A percentile compares a stretch with the other conserved stretches of the same genome.
phyloP scores from a whole-genome alignment of 2,888 invertebrate genomes.

The Poecilobothrus nobilitatus region DNA sequence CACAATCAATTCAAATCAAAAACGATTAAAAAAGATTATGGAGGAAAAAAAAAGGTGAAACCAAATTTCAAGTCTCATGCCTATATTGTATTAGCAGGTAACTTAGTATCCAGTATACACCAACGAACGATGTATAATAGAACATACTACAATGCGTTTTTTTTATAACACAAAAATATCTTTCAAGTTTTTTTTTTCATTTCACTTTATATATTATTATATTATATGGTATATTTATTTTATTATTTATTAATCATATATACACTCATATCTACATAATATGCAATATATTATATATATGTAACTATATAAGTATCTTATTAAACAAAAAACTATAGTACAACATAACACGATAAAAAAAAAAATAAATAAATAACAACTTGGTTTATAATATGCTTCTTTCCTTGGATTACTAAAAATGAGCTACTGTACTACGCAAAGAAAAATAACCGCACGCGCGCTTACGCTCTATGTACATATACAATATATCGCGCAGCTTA shows the following conservation, averaged over 20 bases:
- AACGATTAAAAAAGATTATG: background rate
- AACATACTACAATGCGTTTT: too few species aligned
- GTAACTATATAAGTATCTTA: too few species aligned
- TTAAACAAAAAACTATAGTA: too few species aligned
- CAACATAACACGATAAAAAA: too few species aligned
- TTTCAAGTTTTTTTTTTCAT: background rate
- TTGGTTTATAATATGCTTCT: background rate
- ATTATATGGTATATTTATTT: background rate
- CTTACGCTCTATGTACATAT: background rate
- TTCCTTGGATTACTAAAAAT: background rate
- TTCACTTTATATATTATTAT: background rate
- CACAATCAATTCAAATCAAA: background rate
- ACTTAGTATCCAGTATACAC: too few species aligned
- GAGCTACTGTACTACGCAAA: constrained; percentile 6
- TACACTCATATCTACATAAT: background rate
- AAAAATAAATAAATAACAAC: background rate
- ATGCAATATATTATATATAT: too few species aligned
- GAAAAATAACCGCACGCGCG: background rate
- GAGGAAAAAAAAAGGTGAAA: background rate
- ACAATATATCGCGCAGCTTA: background rate
- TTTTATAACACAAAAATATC: too few species aligned
- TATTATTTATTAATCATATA: background rate
- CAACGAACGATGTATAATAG: too few species aligned
- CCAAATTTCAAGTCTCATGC: background rate
- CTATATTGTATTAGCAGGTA: background rate